Evolutionary conservation across 2,888 invertebrate genomes (phyloP).

Genomic region (Spialia ferax): DNA sequence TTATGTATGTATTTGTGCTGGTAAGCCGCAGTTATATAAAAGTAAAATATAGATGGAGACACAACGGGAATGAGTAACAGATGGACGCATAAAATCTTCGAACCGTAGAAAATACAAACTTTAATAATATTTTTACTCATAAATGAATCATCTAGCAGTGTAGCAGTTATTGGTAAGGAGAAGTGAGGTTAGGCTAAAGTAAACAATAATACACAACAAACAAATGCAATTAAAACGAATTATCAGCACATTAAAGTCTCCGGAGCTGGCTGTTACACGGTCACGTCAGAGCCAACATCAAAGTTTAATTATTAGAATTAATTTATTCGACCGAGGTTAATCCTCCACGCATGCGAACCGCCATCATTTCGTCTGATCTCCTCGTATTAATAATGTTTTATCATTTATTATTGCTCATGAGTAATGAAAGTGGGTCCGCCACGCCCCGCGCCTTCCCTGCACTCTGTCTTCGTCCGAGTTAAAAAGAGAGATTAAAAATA

Average conservation of each 20-base stretch:
- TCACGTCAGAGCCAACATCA: conserved; percentile 49
- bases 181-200: too few relatives aligned
- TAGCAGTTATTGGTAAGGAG: too few relatives aligned
- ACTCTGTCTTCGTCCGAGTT: conserved; percentile 81
- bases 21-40: too few relatives aligned
- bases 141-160: too few relatives aligned
- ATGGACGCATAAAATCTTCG: too few relatives aligned
- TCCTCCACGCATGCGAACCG: conserved; percentile 65
- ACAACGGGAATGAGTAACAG: too few relatives aligned
- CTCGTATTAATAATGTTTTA: conserved; percentile 85
- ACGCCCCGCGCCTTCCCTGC: conserved; percentile 78
- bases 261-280: conserved; percentile 29
- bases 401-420: conserved; percentile 84
- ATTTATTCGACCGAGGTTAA: conserved; percentile 78
- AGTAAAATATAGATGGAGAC: too few relatives aligned
- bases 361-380: conserved; percentile 78
- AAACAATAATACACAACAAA: background rate
- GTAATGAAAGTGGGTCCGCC: conserved; percentile 84
- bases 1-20: too few relatives aligned
- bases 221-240: conserved; percentile 26
- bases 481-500: conserved; percentile 70
- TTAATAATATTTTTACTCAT: too few relatives aligned
- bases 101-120: too few relatives aligned
- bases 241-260: conserved; percentile 25
- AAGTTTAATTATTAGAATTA: conserved; percentile 83